phyloP scores from a whole-genome alignment of 2,888 invertebrate species.

The Catocala fraxini region DNA sequence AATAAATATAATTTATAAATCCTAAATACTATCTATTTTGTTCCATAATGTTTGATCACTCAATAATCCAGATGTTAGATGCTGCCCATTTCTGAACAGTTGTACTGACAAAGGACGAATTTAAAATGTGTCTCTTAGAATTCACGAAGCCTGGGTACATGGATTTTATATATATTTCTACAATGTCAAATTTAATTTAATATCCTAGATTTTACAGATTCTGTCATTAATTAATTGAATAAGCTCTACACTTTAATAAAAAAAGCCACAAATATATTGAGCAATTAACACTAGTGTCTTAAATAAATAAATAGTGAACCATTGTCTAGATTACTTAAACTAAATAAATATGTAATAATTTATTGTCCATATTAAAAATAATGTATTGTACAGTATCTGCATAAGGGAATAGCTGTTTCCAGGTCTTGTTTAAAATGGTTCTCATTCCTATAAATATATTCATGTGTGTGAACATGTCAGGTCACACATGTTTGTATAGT shows the following conservation, averaged over 20 bases:
- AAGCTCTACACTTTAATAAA: conserved; percentile 2
- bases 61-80: not conserved
- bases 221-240: not conserved
- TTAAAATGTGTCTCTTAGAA: too few relatives aligned
- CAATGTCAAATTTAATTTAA: not conserved
- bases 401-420: too few relatives aligned
- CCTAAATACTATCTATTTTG: conserved; percentile 28
- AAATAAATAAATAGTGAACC: conserved; percentile 16
- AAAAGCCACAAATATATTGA: conserved; percentile 39
- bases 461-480: too few relatives aligned
- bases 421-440: too few relatives aligned
- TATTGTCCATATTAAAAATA: conserved; percentile 49
- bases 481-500: too few relatives aligned
- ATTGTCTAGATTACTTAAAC: not conserved
- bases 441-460: too few relatives aligned
- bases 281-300: conserved; percentile 32
- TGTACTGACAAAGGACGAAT: not conserved
- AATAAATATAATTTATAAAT: conserved; percentile 35
- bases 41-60: conserved; percentile 6
- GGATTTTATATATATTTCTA: too few relatives aligned
- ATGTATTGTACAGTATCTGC: not conserved
- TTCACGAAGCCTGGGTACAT: too few relatives aligned
- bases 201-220: not conserved
- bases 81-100: not conserved
- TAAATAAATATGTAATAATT: conserved; percentile 42